A percentile compares a stretch with the other conserved stretches of the same genome.
Conservation (phyloP, 35 echinoderm and acorn worm genomes). For the Anneissia japonica region DNA sequence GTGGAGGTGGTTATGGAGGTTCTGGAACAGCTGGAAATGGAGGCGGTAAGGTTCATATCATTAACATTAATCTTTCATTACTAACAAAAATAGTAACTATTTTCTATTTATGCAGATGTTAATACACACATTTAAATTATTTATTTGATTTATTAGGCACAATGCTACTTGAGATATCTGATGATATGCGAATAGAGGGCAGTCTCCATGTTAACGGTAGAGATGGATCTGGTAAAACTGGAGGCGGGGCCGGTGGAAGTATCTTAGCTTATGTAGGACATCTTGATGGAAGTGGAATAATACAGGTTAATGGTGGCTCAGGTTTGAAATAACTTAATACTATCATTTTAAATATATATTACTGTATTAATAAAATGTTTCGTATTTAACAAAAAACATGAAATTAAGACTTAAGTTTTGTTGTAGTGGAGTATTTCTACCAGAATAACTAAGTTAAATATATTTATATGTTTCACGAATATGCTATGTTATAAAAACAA, state of each 20-base stretch:
- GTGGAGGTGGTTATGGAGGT: conserved; percentile 53
- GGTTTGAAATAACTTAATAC: conserved; percentile 14
- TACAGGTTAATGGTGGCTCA: conserved; percentile 62
- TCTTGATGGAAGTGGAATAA: conserved; percentile 65
- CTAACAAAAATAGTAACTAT: not conserved
- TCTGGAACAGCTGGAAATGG: conserved; percentile 6
- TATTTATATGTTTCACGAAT: no score
- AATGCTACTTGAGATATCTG: conserved; percentile 35
- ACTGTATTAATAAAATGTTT: no score
- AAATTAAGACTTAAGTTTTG: not conserved
- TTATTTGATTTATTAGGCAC: conserved; percentile 21
- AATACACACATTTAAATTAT: not conserved
- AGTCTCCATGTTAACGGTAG: conserved; percentile 71
- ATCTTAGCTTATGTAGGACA: conserved; percentile 54
- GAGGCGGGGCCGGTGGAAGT: conserved; percentile 74
- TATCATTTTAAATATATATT: not conserved
- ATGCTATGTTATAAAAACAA: no score
- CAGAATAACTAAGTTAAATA: no score
- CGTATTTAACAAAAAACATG: no score
- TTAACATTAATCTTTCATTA: not conserved
- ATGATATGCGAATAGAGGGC: conserved; percentile 75
- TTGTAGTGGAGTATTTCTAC: no score
- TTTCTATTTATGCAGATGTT: not conserved
- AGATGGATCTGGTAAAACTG: conserved; percentile 7
- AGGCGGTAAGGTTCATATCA: conserved; percentile 14